phyloP scores from a whole-genome alignment of 2,797 vertebrate genomes.

The Pangasius sanitwongsei region DNA sequence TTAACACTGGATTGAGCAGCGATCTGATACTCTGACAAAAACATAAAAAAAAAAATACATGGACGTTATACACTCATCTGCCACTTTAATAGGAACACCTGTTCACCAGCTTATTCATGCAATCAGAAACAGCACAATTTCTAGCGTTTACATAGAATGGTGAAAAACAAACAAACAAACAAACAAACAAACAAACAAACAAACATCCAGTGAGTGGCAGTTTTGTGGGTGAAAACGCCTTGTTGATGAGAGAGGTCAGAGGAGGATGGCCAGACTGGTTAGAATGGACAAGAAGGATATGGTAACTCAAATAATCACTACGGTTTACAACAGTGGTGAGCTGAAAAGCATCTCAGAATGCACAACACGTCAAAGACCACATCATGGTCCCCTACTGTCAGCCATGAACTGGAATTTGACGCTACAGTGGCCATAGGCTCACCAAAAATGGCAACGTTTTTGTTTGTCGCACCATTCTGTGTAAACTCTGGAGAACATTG shows the following conservation, averaged over 20 bases:
- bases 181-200: not conserved
- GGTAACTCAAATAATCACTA: not conserved
- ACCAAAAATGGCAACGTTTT: not conserved
- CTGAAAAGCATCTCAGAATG: not conserved
- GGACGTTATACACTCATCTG: not conserved
- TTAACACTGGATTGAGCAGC: conserved; percentile 53
- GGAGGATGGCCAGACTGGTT: not conserved
- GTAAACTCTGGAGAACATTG: not conserved
- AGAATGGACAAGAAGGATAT: not conserved
- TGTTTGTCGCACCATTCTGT: not conserved
- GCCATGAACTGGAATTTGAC: not conserved
- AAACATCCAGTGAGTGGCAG: not conserved
- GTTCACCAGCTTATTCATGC: not conserved
- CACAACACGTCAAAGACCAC: not conserved
- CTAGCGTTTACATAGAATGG: not conserved
- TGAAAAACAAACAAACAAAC: not conserved
- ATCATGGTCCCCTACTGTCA: not conserved
- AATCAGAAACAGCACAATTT: not conserved
- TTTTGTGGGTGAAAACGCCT: not conserved
- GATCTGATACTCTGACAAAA: conserved; percentile 64
- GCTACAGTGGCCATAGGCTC: not conserved
- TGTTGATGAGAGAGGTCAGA: not conserved
- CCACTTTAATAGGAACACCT: not conserved
- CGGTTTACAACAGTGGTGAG: not conserved
- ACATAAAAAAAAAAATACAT: not conserved